Evolutionary conservation across 2,888 invertebrate species (phyloP).

Genomic region (Agyllia agylla): DNA sequence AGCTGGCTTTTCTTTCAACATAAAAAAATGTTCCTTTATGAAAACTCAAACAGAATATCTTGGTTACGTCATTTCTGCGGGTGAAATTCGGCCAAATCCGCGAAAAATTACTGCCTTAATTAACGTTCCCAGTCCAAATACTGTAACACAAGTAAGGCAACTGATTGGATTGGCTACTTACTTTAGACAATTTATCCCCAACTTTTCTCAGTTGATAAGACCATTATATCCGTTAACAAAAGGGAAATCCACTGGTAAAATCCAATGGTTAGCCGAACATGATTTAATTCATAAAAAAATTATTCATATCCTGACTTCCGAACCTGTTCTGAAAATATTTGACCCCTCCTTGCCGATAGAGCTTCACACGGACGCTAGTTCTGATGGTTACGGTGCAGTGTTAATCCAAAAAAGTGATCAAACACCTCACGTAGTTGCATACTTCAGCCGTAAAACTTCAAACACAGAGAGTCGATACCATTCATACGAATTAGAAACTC

Average conservation of each 20-base stretch:
- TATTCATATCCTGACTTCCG: neutral
- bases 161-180: neutral
- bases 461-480: constrained; percentile 61
- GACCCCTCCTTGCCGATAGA: neutral
- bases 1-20: constrained; percentile 78
- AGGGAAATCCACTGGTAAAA: neutral
- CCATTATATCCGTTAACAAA: neutral
- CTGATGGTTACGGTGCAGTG: neutral
- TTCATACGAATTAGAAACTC: constrained; percentile 74
- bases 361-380: neutral
- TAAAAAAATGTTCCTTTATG: constrained; percentile 74
- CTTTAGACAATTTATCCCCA: neutral
- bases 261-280: neutral
- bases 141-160: constrained; percentile 63
- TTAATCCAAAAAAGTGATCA: neutral
- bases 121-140: constrained; percentile 33
- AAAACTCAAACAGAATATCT: constrained; percentile 73
- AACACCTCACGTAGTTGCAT: constrained; percentile 33
- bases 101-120: constrained; percentile 76
- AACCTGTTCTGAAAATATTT: neutral
- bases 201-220: neutral
- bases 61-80: constrained; percentile 67
- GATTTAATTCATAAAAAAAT: neutral
- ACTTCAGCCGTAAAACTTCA: constrained; percentile 53
- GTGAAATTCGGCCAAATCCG: constrained; percentile 74